Conservation (phyloP, 2,113 vertebrate species). For the Orthonyx spaldingii region DNA sequence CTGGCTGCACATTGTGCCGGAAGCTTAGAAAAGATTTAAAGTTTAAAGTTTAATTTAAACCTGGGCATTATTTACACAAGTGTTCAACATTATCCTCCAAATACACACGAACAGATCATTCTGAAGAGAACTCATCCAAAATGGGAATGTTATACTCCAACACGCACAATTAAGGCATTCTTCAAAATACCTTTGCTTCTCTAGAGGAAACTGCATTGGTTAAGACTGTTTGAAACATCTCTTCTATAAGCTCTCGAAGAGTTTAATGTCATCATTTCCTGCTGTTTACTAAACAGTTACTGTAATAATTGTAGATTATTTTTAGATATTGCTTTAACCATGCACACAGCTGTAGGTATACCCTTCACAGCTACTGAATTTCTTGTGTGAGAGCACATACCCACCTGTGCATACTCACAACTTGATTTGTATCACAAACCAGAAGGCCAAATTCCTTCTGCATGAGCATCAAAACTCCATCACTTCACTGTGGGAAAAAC, state of each 20-base stretch:
- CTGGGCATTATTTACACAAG: background rate
- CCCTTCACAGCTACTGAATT: background rate
- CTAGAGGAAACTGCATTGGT: background rate
- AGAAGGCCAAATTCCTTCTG: background rate
- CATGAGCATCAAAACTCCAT: background rate
- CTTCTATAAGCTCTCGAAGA: background rate
- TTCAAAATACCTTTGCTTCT: background rate
- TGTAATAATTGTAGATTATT: background rate
- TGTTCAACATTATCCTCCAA: constrained; percentile 29
- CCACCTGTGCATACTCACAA: background rate
- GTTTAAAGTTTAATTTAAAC: background rate
- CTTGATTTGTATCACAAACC: background rate
- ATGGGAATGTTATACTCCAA: background rate
- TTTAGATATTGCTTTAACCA: constrained; percentile 1
- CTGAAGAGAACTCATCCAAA: background rate
- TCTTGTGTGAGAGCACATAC: background rate
- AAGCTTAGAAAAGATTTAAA: background rate
- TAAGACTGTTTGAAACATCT: background rate
- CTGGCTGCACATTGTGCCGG: background rate
- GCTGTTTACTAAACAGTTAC: background rate
- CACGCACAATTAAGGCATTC: background rate
- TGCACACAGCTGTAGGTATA: background rate
- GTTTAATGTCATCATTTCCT: background rate
- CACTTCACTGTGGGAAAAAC: background rate
- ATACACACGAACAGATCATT: background rate